Evolutionary conservation across 92 coral and sea anemone genomes (phyloP), one percentile per base, ranked within the genome.

Genomic region (Virgularia gustaviana): DNA sequence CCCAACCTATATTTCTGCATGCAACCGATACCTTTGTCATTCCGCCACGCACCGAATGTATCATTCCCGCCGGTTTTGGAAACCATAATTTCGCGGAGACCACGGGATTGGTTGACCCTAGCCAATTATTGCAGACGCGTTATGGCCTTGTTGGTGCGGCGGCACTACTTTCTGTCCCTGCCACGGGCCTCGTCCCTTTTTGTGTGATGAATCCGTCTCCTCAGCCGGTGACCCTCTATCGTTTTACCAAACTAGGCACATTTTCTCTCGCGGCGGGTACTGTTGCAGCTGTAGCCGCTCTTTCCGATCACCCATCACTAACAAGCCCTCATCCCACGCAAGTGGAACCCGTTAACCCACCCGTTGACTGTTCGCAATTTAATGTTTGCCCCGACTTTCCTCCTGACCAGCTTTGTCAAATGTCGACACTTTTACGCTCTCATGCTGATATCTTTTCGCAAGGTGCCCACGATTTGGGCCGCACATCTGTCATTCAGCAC

Each of bases 171-270:
- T 42, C 38, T 1, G 38, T 79, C 0, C 71, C 72, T 4, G 12
- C 57, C 0, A 56, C 75, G 22, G 37, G 75, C 0, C 66, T 75
- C 35, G 73, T 78, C 47, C 84, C 84, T 42, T 58, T 79, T 39
- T 73, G 84, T 16, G 28, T 79, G 4, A 58, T 71, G 12, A 71
- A 79, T 79, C 84, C 73, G 2, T 60, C 74, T 20, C 70, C 38
- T 25, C 41, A 63, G 28, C 66, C 79, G 2, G 27, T 80, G 11
- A 80, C 72, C 25, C 37, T 80, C 35, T 80, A 59, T 72, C 78
- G 75, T 3, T 31, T 57, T 30, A 72, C 79, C 1, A 80, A 44
- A 28, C 38, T 71, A 32, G 85, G 79, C 18, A 28, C 28, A 15
- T 71, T 72, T 34, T 23, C 28, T 5, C 35, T 33, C 6, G 63